Base-by-base conservation (phyloP, 2,888 invertebrate genomes). In the Philereme vetulata region DNA sequence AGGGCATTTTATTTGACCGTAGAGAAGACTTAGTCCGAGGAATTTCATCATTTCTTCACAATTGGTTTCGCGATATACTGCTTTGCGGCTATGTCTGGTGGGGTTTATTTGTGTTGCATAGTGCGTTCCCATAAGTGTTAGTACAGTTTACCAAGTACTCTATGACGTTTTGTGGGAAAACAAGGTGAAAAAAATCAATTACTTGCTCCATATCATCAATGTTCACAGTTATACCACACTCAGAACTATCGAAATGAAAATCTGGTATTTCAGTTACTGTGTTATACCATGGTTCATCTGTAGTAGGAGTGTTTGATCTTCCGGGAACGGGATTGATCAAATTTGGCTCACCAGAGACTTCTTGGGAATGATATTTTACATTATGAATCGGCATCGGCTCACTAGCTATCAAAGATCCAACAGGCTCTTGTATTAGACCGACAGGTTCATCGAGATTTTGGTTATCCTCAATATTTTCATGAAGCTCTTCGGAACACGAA, bases 261-360 rank as follows among this genome's bases (percentile, higher is more conserved):
- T 46, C 51, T 43, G 46, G 46, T 46, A 46, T 50, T 55, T 61
- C 52, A 50, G 42, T 45, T 61, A 61, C 58, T 63, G 60, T 59
- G 56, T 55, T 33, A 46, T 6, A 46, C 46, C 46, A 46, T 9
- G 46, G 9, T 46, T 49, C 38, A 5, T 38, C 49, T n/a, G 21
- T 49, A 38, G 8, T 21, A 38, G 49, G 49, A 21, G n/a, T 36
- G 36, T 48, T 11, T 48, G 48, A 36, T 36, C 11, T 8, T 11
- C 35, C 36, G 36, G 48, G 35, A 11, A 11, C 36, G 35, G 10
- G 36, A 10, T 49, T 36, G 49, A 38, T 49, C 38, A 21, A 49
- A 10, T 9, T 49, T 38, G 49, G 8, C 49, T 38, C 21, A 7
- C 38, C 38, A 44, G 43, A 44, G 10, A 44, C 21, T 10, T 44